Base-by-base conservation (phyloP, 2,113 vertebrate species). In the Channa maculata region DNA sequence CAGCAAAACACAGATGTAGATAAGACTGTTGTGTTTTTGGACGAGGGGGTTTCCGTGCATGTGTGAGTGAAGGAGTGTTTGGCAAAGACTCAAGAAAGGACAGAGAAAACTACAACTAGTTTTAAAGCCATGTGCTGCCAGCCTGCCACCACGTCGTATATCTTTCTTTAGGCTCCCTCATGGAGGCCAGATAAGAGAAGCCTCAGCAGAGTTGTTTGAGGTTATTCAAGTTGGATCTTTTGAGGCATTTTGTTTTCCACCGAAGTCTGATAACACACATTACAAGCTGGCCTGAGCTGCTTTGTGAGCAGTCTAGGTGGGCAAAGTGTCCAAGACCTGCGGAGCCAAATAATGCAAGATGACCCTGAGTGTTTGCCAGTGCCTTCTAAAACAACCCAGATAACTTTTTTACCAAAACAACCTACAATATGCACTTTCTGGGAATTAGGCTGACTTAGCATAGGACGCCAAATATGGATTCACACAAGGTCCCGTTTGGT, bases 1-100 rank as follows among this genome's bases (percentile, higher is more conserved):
- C 84, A 91, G 60, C 64, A 60, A 79, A 86, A 76, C 74, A 82
- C 66, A 89, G 91, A 89, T 92, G 84, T 59, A 88, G 91, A 94
- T 93, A 92, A 89, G 86, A 55, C 53, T 5, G 34, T 4, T 41
- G 11, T 90, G 86, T 88, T 75, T 82, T 84, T 52, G 14, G 75
- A 57, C 75, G 80, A 85, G n/a, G 73, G 14, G 60, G 13, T 46
- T 15, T 65, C 43, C 24, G 8, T 60, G 53, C 51, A 49, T 51
- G 48, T 37, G 64, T 36, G 46, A 24, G 24, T 24, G 39, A 50
- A 41, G 33, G 39, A 3, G 38, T 41, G 67, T 62, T 62, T 50
- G 54, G 71, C 61, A 73, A 60, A 43, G 61, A 67, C 68, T 76
- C 43, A 71, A 44, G 66, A 55, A 65, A 64, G 65, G 60, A 71